Conservation (phyloP, 2,797 vertebrate species). For the Melanotaenia parkinsoni region DNA sequence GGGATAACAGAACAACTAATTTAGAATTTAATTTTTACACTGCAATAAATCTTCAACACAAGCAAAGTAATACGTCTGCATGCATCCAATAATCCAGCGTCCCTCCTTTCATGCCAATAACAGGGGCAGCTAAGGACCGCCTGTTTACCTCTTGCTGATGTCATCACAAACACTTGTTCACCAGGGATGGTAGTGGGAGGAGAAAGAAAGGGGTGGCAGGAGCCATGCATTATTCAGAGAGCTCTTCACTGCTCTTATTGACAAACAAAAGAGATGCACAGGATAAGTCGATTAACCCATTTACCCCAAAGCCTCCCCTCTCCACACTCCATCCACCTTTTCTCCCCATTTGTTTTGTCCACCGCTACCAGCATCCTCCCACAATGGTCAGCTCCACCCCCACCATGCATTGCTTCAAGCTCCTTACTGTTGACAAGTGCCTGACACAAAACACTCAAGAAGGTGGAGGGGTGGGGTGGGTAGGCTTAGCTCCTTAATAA, state of each 20-base stretch:
- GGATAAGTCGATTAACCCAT: slow-evolving; percentile 91
- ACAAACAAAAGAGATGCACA: slow-evolving; percentile 90
- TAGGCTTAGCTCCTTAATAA: slow-evolving; percentile 36
- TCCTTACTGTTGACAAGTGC: slow-evolving; percentile 68
- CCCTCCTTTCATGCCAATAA: slow-evolving; percentile 58
- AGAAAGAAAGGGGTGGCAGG: slow-evolving; percentile 70
- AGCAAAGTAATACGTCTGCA: slow-evolving; percentile 60
- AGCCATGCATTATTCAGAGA: slow-evolving; percentile 89
- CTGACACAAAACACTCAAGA: slow-evolving; percentile 64
- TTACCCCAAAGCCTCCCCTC: slow-evolving; percentile 82
- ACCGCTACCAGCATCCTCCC: slow-evolving; percentile 46
- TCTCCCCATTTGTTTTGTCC: slow-evolving; percentile 31
- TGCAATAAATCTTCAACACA: slow-evolving; percentile 64
- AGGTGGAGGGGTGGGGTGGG: slow-evolving; percentile 11
- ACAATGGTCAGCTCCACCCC: slow-evolving; percentile 44
- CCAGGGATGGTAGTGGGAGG: slow-evolving; percentile 50
- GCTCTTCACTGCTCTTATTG: slow-evolving; percentile 86
- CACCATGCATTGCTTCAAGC: slow-evolving; percentile 39
- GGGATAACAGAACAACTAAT: slow-evolving; percentile 46
- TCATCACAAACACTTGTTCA: slow-evolving; percentile 89
- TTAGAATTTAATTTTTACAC: slow-evolving; percentile 35
- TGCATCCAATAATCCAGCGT: slow-evolving; percentile 61
- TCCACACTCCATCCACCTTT: slow-evolving; percentile 35
- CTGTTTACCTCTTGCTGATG: slow-evolving; percentile 89
- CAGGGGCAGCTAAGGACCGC: slow-evolving; percentile 77